Base-by-base conservation (phyloP, 2,888 invertebrate species). In the Heliconius ethilla region DNA sequence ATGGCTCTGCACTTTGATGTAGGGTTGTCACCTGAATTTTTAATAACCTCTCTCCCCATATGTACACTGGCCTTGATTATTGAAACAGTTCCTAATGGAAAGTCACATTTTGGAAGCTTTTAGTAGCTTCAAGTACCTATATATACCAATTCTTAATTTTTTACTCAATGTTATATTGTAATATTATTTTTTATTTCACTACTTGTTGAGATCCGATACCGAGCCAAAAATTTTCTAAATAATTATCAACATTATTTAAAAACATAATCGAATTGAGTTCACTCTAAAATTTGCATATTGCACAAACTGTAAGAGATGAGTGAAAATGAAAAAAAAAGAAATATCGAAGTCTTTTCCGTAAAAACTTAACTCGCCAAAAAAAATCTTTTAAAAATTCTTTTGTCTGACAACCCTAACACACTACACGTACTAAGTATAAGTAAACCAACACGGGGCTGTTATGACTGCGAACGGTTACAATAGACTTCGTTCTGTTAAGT, bases 381-480 rank as follows among this genome's bases (percentile, higher is more conserved):
- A 27, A 51, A 51, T 1, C 0, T 18, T 40, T 40, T 2, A 18
- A 51, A 51, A 59, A n/a, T 3, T 59, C 18, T 11, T 25, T 69
- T 15, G 70, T 27, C 25, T 51, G 55, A 22, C 62, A 76, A 59
- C 77, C 77, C 72, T 77, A 65, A n/a, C 65, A 15, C 63, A 63
- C 29, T 59, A n/a, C 67, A 63, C 40, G 37, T 63, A 45, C 63
- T 27, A 63, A 65, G 55, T 76, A 76, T 74, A 79, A 76, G 78
- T 78, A 80, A 80, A 78, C 80, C 78, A 76, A 80, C 80, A 76
- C 77, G 51, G 76, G 59, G 75, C 75, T 80, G 80, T 80, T 80
- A 80, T 80, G 78, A 78, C 80, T 75, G 78, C 74, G 76, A 76
- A 76, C 80, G 76, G 74, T 72, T 72, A 80, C 80, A 80, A 78